These are phyloP conservation scores for Abscondita cerata DNA, from an alignment of 2,888 invertebrate genomes.

Conservation along the genomic window DNA sequence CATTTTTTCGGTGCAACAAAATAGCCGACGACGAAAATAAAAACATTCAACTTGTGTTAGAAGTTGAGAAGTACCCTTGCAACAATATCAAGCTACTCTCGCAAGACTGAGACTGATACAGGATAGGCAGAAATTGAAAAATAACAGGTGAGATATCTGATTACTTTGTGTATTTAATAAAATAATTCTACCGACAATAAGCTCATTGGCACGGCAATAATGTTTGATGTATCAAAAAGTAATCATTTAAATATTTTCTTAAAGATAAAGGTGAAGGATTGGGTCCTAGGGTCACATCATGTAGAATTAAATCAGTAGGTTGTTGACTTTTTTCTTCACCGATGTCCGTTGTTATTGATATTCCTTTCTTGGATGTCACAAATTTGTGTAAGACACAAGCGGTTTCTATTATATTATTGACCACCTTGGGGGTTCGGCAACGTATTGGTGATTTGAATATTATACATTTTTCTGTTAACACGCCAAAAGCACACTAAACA, in stretches of 20 bases:
- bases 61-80: background rate
- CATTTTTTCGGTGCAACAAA: background rate
- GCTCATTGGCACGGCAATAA: background rate
- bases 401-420: background rate
- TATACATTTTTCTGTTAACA: too few relatives aligned
- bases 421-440: too few relatives aligned
- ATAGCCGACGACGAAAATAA: background rate
- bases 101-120: background rate
- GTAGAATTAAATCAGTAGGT: background rate
- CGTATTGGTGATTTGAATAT: too few relatives aligned
- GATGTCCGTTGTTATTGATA: background rate
- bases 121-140: background rate
- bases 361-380: background rate
- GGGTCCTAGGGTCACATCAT: background rate
- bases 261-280: background rate
- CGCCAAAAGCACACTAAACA: too few relatives aligned
- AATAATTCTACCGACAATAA: background rate
- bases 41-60: background rate
- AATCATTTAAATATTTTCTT: background rate
- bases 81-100: background rate
- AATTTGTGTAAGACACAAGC: background rate
- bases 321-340: background rate
- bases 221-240: background rate
- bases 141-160: background rate
- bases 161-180: background rate